Base-by-base conservation (phyloP, 2,797 vertebrate species). In the Tympanoctomys barrerae region DNA sequence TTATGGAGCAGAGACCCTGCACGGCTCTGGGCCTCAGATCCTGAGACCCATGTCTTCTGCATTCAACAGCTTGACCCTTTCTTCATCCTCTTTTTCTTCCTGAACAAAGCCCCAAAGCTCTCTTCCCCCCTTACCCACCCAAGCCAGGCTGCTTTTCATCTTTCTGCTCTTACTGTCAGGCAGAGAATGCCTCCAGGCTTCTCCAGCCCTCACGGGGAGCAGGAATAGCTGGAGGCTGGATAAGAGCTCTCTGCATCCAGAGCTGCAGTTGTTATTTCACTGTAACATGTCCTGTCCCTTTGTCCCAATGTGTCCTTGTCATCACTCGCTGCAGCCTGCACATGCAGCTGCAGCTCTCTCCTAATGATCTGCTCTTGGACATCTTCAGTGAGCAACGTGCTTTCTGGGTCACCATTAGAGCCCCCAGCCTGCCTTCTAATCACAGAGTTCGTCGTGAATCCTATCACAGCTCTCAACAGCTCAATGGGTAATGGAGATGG, bases 171-270 rank as follows among this genome's bases (percentile, higher is more conserved):
- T n/a, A 8, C 62, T 87, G 33, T 61, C 73, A 77, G 57, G 42
- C 49, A 26, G 36, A 92, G 82, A 52, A 59, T 79, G 36, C 8
- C 87, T 68, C 19, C 7, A 33, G 70, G 4, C 79, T 78, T 86
- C 71, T 75, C 42, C n/a, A 7, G 8, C 42, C 36, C 52, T 22
- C 6, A 57, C 26, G 21, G 24, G 88, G 21, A 89, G 82, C 88
- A 84, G 61, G 66, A 96, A 80, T 62, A 92, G 83, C 73, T 78
- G 9, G 0, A 8, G 80, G 79, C 90, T 92, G 84, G 28, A 77
- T 82, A 81, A 94, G 91, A 94, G 39, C 90, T 89, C 90, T 89
- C 78, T 19, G 59, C 95, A 42, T n/a, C 66, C 80, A 22, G n/a
- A 85, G 89, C 80, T 14, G 2, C 59, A 73, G 31, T 64, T 90